phyloP scores from a whole-genome alignment of 2,113 vertebrate genomes.

The Ciconia stormi region DNA sequence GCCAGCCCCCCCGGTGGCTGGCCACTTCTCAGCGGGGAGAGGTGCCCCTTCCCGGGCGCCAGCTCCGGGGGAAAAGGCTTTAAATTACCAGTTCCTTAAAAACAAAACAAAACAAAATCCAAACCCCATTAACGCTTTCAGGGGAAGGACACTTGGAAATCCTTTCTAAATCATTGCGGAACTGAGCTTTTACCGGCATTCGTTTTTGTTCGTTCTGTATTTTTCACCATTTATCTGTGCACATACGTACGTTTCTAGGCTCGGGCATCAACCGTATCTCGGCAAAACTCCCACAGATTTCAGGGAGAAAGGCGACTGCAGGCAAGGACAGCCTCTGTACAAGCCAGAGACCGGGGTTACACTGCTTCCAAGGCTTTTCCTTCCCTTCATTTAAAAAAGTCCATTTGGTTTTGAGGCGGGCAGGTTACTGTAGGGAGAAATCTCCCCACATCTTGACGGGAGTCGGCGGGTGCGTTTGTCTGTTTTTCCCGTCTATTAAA shows the following conservation, averaged over 20 bases:
- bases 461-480: not conserved
- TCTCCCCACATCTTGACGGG: not conserved
- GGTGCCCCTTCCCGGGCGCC: not conserved
- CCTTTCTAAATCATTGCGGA: not conserved
- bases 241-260: not conserved
- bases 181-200: not conserved
- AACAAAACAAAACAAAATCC: not conserved
- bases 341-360: not conserved
- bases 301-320: not conserved
- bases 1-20: not conserved
- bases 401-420: not conserved
- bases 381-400: not conserved
- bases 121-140: not conserved
- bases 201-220: not conserved
- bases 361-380: not conserved
- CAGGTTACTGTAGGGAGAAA: not conserved
- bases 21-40: not conserved
- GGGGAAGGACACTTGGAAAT: not conserved
- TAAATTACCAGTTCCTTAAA: not conserved
- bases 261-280: not conserved
- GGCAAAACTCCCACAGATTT: not conserved
- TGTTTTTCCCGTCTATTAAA: not conserved
- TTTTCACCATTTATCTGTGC: not conserved
- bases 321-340: not conserved
- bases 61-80: not conserved